Conservation (phyloP, 1,140 invertebrate genomes). For the Zaprionus gabonicus region DNA sequence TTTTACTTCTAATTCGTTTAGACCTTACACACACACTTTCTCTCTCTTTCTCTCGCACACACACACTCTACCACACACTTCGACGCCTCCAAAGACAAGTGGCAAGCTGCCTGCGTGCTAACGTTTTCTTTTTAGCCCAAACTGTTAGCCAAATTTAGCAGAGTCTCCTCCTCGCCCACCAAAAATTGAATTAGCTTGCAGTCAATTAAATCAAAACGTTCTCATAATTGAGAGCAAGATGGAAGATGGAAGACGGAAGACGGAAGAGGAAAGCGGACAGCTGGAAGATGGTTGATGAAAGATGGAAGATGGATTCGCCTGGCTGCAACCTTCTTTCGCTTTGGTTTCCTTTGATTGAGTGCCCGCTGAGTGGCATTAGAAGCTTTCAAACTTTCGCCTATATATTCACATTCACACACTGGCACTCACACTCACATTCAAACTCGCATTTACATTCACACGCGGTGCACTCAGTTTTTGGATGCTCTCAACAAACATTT, state of each 20-base stretch:
- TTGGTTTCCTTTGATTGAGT: conserved; percentile 23
- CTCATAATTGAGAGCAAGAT: conserved; percentile 50
- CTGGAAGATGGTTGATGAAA: not conserved
- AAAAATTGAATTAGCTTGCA: conserved; percentile 55
- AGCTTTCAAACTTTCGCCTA: not conserved
- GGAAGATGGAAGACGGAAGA: conserved; percentile 14
- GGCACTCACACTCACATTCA: not conserved
- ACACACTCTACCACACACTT: not conserved
- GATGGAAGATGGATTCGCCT: conserved; percentile 8
- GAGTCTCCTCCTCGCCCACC: conserved; percentile 1
- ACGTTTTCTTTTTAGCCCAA: conserved; percentile 15
- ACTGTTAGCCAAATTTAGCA: not conserved
- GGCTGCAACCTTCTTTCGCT: not conserved
- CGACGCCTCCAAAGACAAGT: not conserved
- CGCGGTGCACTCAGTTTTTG: not conserved
- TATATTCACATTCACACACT: not conserved
- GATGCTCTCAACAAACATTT: conserved; percentile 1
- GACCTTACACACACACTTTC: conserved; percentile 12
- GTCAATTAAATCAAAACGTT: conserved; percentile 59
- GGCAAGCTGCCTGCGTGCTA: not conserved
- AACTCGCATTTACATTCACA: no score
- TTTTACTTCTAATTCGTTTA: conserved; percentile 68
- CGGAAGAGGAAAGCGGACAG: not conserved
- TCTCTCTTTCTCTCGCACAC: not conserved
- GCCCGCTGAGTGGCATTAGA: conserved; percentile 9